These are phyloP conservation scores for Orthosia gothica DNA, from an alignment of 2,888 invertebrate genomes.

Conservation along the genomic window DNA sequence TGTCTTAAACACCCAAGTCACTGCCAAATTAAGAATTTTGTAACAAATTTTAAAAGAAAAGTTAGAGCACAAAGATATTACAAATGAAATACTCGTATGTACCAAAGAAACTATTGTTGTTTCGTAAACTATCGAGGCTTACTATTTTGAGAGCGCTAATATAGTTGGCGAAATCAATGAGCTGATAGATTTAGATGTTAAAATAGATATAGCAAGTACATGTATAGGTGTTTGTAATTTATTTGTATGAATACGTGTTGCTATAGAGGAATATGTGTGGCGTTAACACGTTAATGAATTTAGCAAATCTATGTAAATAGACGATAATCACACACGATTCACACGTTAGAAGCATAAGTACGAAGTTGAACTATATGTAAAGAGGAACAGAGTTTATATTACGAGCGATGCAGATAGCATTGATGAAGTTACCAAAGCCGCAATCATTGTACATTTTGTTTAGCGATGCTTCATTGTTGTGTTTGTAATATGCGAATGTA, in stretches of 20 bases:
- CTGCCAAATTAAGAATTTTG: slow-evolving; percentile 55
- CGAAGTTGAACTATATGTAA: slow-evolving; percentile 49
- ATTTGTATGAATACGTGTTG: slow-evolving; percentile 67
- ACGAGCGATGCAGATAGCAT: slow-evolving; percentile 51
- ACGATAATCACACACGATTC: slow-evolving; percentile 72
- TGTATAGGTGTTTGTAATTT: slow-evolving; percentile 68
- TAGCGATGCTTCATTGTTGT: slow-evolving; percentile 81
- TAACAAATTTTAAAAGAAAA: slow-evolving; percentile 14
- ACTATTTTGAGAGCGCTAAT: slow-evolving; percentile 59
- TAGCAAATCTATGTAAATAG: slow-evolving; percentile 82
- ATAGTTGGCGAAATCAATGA: slow-evolving; percentile 56
- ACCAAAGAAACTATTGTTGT: slow-evolving; percentile 58
- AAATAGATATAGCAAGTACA: slow-evolving; percentile 61
- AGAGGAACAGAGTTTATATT: slow-evolving; percentile 47
- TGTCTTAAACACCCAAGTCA: slow-evolving; percentile 47
- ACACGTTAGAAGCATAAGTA: slow-evolving; percentile 57
- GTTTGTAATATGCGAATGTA: slow-evolving; percentile 84
- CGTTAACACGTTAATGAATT: slow-evolving; percentile 74
- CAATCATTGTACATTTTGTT: slow-evolving; percentile 69
- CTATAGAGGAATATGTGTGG: slow-evolving; percentile 65
- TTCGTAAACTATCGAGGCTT: slow-evolving; percentile 57
- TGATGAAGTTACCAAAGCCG: slow-evolving; percentile 66
- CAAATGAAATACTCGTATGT: slow-evolving; percentile 52
- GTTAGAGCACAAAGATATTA: slow-evolving; percentile 16
- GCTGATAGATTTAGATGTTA: slow-evolving; percentile 60